These are phyloP conservation scores for Ichneumoninae sp. DNA, from an alignment of 2,888 invertebrate species.

Conservation along the genomic window DNA sequence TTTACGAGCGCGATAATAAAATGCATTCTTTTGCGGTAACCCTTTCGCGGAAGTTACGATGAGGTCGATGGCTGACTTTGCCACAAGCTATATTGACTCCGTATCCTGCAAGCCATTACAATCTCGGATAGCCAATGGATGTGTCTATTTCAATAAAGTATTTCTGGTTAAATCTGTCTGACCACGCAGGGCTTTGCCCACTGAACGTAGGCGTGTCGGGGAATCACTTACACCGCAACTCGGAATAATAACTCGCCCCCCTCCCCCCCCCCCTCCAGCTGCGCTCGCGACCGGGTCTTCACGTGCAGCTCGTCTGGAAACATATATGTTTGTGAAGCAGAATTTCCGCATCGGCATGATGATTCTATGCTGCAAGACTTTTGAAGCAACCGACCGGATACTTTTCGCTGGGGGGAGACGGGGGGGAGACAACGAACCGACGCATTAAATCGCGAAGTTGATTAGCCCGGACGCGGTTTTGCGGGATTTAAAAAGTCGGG, in stretches of 20 bases:
- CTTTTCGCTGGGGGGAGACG: not conserved
- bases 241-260: constrained; percentile 43
- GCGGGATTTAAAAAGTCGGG: not conserved
- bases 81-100: not conserved
- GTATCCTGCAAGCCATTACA: not conserved
- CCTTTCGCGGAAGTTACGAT: not conserved
- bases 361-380: constrained; percentile 43
- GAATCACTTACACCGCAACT: constrained; percentile 52
- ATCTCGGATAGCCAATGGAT: constrained; percentile 8
- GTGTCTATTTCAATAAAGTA: constrained; percentile 25
- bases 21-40: not conserved
- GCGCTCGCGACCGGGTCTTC: not conserved
- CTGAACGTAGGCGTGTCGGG: constrained; percentile 52
- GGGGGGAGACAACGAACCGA: not conserved
- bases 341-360: constrained; percentile 55
- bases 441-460: constrained; percentile 1
- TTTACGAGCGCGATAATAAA: not conserved
- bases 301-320: constrained; percentile 13
- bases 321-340: constrained; percentile 23
- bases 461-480: not conserved
- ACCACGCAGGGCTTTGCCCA: constrained; percentile 37
- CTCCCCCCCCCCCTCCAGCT: not conserved
- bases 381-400: constrained; percentile 1
- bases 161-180: constrained; percentile 34
- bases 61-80: not conserved